Conservation (phyloP, 2,888 invertebrate species). For the Sisyra terminalis region DNA sequence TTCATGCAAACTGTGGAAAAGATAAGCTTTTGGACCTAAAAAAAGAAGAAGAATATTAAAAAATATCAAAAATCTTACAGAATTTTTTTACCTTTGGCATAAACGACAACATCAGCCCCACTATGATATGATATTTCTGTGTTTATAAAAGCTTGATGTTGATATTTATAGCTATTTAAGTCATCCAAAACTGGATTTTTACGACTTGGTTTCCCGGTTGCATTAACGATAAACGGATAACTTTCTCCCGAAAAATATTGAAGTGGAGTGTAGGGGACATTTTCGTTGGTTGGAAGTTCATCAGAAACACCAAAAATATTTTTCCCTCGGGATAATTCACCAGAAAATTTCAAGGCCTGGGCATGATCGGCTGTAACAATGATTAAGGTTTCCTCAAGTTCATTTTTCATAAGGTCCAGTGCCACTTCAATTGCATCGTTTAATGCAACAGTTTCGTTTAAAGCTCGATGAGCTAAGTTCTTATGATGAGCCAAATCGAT, state of each 20-base stretch:
- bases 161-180: conserved; percentile 46
- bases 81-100: conserved; percentile 45
- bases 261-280: conserved; percentile 57
- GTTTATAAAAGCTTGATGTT: conserved; percentile 53
- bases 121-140: conserved; percentile 63
- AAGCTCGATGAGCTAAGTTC: conserved; percentile 56
- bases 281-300: conserved; percentile 28
- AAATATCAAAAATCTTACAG: no score
- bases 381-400: conserved; percentile 51
- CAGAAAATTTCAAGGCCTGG: conserved; percentile 62
- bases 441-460: conserved; percentile 63
- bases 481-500: conserved; percentile 80
- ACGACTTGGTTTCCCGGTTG: conserved; percentile 27
- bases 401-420: conserved; percentile 31
- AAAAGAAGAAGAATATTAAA: conserved; percentile 27
- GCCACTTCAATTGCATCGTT: conserved; percentile 60
- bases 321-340: conserved; percentile 52
- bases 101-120: conserved; percentile 73
- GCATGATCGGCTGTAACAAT: conserved; percentile 77
- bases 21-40: conserved; percentile 35
- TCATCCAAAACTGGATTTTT: conserved; percentile 42
- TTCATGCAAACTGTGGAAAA: conserved; percentile 23
- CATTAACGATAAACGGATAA: conserved; percentile 30
- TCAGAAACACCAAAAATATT: conserved; percentile 45
- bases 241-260: conserved; percentile 66